These are phyloP conservation scores for Eurois occulta DNA, from an alignment of 2,888 invertebrate species.

Conservation along the genomic window DNA sequence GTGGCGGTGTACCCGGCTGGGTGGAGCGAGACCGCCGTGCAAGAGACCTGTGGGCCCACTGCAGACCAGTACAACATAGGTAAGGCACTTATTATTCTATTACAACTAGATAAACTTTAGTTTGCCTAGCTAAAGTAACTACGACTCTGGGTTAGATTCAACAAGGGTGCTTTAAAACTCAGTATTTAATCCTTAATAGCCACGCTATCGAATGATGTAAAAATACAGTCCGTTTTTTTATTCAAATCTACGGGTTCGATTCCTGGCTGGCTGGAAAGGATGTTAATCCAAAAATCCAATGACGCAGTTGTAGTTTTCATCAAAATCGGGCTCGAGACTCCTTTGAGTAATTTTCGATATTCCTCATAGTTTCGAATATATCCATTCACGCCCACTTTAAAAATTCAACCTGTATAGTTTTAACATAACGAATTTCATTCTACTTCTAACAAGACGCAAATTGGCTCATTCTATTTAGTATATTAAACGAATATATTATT, in stretches of 20 bases:
- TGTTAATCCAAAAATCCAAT: too few species aligned
- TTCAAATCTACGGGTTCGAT: too few species aligned
- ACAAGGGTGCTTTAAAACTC: not conserved
- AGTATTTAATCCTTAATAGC: too few species aligned
- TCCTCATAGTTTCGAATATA: too few species aligned
- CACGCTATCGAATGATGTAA: too few species aligned
- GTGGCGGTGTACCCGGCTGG: slow-evolving; percentile 97
- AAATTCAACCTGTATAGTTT: not conserved
- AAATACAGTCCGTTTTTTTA: too few species aligned
- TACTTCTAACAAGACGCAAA: not conserved
- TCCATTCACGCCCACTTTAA: too few species aligned
- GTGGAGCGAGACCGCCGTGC: slow-evolving; percentile 96
- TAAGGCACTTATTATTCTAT: slow-evolving; percentile 61
- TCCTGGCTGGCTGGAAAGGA: too few species aligned
- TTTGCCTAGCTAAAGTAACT: not conserved
- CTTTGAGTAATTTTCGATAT: too few species aligned
- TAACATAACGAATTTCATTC: not conserved
- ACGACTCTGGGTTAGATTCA: not conserved
- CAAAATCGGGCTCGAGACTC: too few species aligned
- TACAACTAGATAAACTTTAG: not conserved
- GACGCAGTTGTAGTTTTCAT: too few species aligned
- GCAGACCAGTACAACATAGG: slow-evolving; percentile 93
- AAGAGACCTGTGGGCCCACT: slow-evolving; percentile 95
- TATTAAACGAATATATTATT: slow-evolving; percentile 21
- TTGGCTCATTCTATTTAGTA: not conserved